Evolutionary conservation across 2,888 invertebrate genomes (phyloP).

Genomic region (Platycnemis pennipes): DNA sequence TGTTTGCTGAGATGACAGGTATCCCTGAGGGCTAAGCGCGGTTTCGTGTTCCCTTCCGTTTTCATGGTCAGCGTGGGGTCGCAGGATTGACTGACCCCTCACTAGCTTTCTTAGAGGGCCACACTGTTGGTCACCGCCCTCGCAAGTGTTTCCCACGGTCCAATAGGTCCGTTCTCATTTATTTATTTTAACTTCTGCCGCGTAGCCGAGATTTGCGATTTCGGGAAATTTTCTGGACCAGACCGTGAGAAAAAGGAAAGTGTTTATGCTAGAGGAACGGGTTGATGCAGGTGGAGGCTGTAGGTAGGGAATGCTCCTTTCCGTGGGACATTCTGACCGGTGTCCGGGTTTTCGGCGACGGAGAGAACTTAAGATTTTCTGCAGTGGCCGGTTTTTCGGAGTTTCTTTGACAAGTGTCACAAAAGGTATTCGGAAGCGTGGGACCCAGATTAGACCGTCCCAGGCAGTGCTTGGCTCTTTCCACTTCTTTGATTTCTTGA

Average conservation of each 20-base stretch:
- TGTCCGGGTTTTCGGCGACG: constrained; percentile 25
- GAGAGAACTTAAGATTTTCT: constrained; percentile 34
- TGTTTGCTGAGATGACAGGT: constrained; percentile 52
- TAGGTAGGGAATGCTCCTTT: constrained; percentile 20
- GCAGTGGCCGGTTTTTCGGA: constrained; percentile 25
- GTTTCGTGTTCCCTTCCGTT: constrained; percentile 16
- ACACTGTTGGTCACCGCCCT: not conserved
- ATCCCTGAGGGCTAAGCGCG: not conserved
- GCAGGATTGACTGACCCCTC: constrained; percentile 31
- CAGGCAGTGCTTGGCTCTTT: not conserved
- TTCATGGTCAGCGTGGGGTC: constrained; percentile 60
- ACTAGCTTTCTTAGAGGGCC: not conserved
- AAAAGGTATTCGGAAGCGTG: not conserved
- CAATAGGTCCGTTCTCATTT: not conserved
- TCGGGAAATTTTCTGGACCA: constrained; percentile 48
- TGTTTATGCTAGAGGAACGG: not conserved
- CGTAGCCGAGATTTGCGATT: constrained; percentile 45
- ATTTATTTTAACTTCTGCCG: constrained; percentile 23
- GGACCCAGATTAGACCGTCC: not conserved
- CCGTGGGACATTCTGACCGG: constrained; percentile 62
- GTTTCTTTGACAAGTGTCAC: not conserved
- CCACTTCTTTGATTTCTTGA: constrained; percentile 15
- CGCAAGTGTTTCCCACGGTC: constrained; percentile 56
- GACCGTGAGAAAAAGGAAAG: constrained; percentile 62
- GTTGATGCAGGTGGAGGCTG: constrained; percentile 58